A percentile compares a stretch with the other conserved stretches of the same genome.
Conservation (phyloP, 1,140 invertebrate genomes). For the Cylas formicarius region DNA sequence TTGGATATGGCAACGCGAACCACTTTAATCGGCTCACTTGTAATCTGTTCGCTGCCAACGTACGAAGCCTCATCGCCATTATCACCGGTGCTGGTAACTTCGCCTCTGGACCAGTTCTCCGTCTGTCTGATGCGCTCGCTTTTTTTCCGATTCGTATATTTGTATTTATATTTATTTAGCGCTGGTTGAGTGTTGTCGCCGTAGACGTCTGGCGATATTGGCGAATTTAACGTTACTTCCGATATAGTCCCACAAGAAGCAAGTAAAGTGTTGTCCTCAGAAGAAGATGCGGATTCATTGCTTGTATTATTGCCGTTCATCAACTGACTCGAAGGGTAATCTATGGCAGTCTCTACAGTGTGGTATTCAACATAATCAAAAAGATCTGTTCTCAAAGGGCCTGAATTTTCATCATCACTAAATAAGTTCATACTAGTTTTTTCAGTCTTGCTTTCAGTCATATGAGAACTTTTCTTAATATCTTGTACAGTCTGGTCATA, state of each 20-base stretch:
- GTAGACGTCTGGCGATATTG: slow-evolving; percentile 34
- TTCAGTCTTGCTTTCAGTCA: slow-evolving; percentile 26
- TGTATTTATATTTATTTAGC: slow-evolving; percentile 39
- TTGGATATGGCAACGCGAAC: slow-evolving; percentile 26
- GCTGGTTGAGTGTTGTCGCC: slow-evolving; percentile 27
- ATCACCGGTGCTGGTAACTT: slow-evolving; percentile 38
- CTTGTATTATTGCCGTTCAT: slow-evolving; percentile 31
- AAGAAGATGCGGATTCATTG: slow-evolving; percentile 31
- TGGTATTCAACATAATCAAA: slow-evolving; percentile 37
- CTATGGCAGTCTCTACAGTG: slow-evolving; percentile 24
- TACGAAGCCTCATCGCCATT: slow-evolving; percentile 23
- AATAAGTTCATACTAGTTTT: slow-evolving; percentile 35
- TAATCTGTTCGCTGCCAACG: slow-evolving; percentile 18
- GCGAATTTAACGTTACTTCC: slow-evolving; percentile 39
- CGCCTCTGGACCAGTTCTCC: slow-evolving; percentile 26
- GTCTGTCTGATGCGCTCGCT: slow-evolving; percentile 22
- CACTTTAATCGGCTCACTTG: too few species aligned
- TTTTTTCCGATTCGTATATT: slow-evolving; percentile 40
- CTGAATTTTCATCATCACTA: slow-evolving; percentile 38
- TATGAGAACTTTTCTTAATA: slow-evolving; percentile 24
- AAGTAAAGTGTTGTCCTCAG: slow-evolving; percentile 38
- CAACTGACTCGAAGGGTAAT: slow-evolving; percentile 25
- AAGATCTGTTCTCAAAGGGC: slow-evolving; percentile 34
- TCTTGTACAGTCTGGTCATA: slow-evolving; percentile 40
- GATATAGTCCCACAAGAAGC: slow-evolving; percentile 38